Evolutionary conservation across 2,797 vertebrate species (phyloP).

Genomic region (Podarcis lilfordi): DNA sequence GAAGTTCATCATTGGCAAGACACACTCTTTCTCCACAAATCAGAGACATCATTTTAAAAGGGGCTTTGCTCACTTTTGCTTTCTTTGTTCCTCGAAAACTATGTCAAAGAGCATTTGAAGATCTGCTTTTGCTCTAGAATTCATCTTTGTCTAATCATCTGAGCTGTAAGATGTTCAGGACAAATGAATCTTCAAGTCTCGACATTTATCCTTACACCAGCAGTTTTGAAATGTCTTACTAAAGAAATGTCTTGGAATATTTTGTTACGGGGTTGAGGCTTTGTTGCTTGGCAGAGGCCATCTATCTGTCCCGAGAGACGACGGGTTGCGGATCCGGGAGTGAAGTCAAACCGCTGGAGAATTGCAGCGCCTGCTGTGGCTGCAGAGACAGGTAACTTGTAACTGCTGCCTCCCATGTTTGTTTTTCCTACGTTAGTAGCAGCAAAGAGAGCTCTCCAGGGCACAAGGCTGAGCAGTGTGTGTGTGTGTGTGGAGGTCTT

Average conservation of each 20-base stretch:
- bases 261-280: neutral
- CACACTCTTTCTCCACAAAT: neutral
- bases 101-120: constrained; percentile 37
- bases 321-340: too few relatives aligned
- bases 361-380: too few relatives aligned
- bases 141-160: constrained; percentile 19
- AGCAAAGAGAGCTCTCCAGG: too few relatives aligned
- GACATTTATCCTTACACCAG: neutral
- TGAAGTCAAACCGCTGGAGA: too few relatives aligned
- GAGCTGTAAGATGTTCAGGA: neutral
- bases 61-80: constrained; percentile 37
- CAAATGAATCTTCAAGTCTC: neutral
- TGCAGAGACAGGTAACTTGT: too few relatives aligned
- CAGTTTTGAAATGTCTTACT: neutral
- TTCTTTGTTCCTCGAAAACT: constrained; percentile 39
- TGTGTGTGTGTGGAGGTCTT: too few relatives aligned
- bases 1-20: neutral
- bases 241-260: neutral
- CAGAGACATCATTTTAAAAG: constrained; percentile 45
- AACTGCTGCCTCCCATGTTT: too few relatives aligned
- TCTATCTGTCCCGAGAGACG: too few relatives aligned
- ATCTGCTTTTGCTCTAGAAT: constrained; percentile 39
- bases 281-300: neutral
- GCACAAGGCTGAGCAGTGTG: too few relatives aligned
- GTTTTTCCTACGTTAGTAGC: too few relatives aligned